A percentile compares a stretch with the other conserved stretches of the same genome.
phyloP scores from a whole-genome alignment of 2,797 vertebrate genomes.

The Lemur catta region DNA sequence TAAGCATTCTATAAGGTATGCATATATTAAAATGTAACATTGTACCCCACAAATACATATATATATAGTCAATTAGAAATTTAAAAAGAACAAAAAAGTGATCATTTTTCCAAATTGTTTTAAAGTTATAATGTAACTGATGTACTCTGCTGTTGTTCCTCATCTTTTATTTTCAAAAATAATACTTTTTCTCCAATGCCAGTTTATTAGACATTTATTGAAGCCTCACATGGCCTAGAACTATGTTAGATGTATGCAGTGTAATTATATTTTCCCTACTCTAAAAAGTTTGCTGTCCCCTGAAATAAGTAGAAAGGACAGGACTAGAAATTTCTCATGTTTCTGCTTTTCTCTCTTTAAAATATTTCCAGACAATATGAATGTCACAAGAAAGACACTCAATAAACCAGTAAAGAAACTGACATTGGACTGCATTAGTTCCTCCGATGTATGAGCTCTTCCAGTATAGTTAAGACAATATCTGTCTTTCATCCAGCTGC shows the following conservation, averaged over 20 bases:
- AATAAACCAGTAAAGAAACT: background rate
- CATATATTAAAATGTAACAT: background rate
- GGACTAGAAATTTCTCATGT: background rate
- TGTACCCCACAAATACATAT: background rate
- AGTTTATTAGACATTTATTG: background rate
- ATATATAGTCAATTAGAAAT: background rate
- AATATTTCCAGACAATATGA: background rate
- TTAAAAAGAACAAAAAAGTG: background rate
- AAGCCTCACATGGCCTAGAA: background rate
- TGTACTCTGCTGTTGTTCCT: background rate
- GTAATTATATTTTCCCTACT: background rate
- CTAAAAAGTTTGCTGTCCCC: background rate
- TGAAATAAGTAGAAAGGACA: background rate
- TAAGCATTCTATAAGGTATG: background rate
- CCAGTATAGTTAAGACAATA: background rate
- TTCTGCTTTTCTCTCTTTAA: background rate
- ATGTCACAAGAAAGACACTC: background rate
- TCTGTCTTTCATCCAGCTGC: background rate
- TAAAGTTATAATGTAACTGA: background rate
- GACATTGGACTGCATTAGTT: background rate
- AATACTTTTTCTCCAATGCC: background rate
- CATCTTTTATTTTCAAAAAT: slow-evolving; percentile 20
- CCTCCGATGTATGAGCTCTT: background rate
- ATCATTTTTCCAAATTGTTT: background rate
- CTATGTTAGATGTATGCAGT: background rate